These are phyloP conservation scores for Fulica atra DNA, from an alignment of 2,113 vertebrate species.

Conservation along the genomic window DNA sequence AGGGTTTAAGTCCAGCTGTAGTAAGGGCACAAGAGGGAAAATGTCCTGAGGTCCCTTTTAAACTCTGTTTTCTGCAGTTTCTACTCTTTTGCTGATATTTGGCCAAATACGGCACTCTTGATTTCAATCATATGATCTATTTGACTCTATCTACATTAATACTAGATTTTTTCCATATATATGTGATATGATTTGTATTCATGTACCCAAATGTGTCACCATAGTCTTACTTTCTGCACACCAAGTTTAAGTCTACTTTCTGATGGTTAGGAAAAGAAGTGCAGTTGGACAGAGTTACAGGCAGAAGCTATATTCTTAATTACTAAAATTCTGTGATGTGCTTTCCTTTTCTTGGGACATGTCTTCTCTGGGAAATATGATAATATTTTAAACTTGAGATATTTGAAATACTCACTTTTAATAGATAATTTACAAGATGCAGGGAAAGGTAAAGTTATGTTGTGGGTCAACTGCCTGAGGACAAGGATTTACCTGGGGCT, in stretches of 20 bases:
- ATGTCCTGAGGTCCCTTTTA: not conserved
- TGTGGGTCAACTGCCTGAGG: not conserved
- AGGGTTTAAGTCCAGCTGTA: not conserved
- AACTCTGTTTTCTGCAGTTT: not conserved
- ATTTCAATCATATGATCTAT: not conserved
- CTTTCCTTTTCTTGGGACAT: not conserved
- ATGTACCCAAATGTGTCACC: not conserved
- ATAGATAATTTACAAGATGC: not conserved
- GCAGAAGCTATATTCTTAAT: not conserved
- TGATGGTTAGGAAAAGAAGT: not conserved
- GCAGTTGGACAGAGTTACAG: not conserved
- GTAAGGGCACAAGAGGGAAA: not conserved
- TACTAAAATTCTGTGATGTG: not conserved
- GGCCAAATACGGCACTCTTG: not conserved
- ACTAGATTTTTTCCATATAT: not conserved
- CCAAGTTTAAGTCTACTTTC: not conserved
- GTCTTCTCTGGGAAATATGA: not conserved
- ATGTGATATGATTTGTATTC: not conserved
- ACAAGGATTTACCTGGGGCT: not conserved
- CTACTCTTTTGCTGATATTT: not conserved
- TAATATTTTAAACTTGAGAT: not conserved
- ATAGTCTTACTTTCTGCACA: not conserved
- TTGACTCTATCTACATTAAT: not conserved
- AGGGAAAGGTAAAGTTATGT: not conserved
- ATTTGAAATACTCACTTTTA: not conserved